phyloP scores from a whole-genome alignment of 2,113 vertebrate genomes.

The Myrmecophaga tridactyla region DNA sequence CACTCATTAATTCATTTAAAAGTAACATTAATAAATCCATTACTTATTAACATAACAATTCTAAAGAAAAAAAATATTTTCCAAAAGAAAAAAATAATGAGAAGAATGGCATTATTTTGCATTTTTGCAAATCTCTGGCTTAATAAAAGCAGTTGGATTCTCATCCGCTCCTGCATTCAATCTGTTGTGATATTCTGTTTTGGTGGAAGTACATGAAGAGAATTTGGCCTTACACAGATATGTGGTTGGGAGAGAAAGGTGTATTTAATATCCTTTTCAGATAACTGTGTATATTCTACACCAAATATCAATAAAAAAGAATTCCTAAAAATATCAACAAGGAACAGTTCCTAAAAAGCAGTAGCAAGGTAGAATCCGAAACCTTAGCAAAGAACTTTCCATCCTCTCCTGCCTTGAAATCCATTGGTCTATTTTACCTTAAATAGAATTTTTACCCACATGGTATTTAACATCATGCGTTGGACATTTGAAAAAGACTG shows the following conservation, averaged over 20 bases:
- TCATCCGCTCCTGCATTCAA: background rate
- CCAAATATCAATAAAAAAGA: background rate
- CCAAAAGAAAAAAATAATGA: background rate
- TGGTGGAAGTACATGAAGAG: background rate
- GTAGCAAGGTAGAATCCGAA: background rate
- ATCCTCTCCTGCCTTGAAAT: background rate
- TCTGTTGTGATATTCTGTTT: background rate
- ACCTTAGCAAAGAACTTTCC: background rate
- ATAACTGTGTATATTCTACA: background rate
- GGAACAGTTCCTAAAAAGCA: background rate
- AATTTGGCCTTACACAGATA: background rate
- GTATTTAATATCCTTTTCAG: background rate
- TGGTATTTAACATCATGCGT: background rate
- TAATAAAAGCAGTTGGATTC: background rate
- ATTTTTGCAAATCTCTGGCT: background rate
- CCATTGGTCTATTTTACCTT: background rate
- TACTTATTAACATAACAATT: background rate
- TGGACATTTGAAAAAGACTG: background rate
- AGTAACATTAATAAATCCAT: background rate
- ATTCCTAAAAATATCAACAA: background rate
- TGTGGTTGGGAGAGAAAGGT: background rate
- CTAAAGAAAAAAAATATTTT: background rate
- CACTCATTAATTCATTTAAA: background rate
- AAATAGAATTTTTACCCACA: background rate
- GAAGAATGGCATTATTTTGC: background rate